Conservation (phyloP, 2,797 vertebrate genomes). For the Parambassis ranga region DNA sequence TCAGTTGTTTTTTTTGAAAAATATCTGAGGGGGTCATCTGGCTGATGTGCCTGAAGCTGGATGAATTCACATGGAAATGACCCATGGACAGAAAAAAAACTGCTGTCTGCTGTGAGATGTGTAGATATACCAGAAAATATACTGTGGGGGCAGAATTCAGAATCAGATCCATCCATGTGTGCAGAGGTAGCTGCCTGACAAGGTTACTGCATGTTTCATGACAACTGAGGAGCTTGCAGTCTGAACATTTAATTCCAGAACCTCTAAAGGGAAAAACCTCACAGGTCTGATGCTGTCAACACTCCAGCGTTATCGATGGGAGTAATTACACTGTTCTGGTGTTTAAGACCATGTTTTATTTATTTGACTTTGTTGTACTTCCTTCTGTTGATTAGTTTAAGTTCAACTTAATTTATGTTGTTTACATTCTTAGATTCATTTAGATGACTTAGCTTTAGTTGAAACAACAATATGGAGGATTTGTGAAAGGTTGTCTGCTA, state of each 20-base stretch:
- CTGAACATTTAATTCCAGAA: not conserved
- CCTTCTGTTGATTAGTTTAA: no score
- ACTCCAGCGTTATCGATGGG: rapidly evolving
- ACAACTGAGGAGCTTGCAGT: not conserved
- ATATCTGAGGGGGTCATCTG: no score
- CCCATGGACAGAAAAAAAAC: no score
- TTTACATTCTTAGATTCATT: no score
- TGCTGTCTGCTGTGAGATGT: not conserved
- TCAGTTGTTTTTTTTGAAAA: no score
- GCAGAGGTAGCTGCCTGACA: not conserved
- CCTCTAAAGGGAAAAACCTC: not conserved
- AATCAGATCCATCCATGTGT: rapidly evolving
- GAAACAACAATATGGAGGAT: no score
- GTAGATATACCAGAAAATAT: not conserved
- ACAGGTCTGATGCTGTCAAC: not conserved
- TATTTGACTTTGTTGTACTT: not conserved
- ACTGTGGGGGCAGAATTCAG: not conserved
- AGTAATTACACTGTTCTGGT: not conserved
- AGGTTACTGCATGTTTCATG: not conserved
- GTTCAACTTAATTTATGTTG: no score
- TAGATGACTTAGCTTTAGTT: no score
- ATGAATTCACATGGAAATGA: no score
- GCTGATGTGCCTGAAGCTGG: no score
- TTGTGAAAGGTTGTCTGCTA: no score
- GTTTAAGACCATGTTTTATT: not conserved